phyloP scores from a whole-genome alignment of 2,888 invertebrate genomes.

The Tiliacea aurago region DNA sequence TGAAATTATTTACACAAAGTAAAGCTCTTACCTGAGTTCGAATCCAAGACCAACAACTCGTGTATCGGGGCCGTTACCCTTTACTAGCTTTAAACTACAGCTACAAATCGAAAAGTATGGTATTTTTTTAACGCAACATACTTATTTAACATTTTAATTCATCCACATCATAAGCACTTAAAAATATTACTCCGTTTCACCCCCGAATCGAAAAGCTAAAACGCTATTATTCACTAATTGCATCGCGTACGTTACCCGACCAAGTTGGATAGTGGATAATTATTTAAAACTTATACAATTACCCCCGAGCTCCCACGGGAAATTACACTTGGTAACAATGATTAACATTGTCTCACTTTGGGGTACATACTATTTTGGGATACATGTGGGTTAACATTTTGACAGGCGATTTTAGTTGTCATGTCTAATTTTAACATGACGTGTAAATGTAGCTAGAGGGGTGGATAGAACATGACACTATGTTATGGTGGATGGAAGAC shows the following conservation, averaged over 20 bases:
- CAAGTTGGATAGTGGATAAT: slow-evolving; percentile 64
- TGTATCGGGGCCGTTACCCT: too few species aligned
- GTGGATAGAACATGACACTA: neutral
- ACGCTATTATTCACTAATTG: slow-evolving; percentile 47
- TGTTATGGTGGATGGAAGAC: neutral
- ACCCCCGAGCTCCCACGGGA: slow-evolving; percentile 64
- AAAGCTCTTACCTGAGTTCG: too few species aligned
- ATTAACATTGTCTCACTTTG: slow-evolving; percentile 45
- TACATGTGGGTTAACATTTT: slow-evolving; percentile 16
- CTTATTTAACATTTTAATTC: neutral
- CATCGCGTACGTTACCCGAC: slow-evolving; percentile 34
- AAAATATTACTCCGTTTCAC: slow-evolving; percentile 19
- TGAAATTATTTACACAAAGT: too few species aligned
- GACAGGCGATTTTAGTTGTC: neutral
- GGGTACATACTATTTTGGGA: slow-evolving; percentile 21
- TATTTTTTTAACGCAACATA: neutral
- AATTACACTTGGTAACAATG: slow-evolving; percentile 68
- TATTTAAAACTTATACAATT: slow-evolving; percentile 72
- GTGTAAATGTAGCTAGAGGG: neutral
- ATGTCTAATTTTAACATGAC: neutral
- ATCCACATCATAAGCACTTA: slow-evolving; percentile 1
- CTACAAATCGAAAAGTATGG: too few species aligned
- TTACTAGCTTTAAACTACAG: too few species aligned
- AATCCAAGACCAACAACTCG: too few species aligned
- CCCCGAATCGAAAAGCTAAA: slow-evolving; percentile 32